Base-by-base conservation (phyloP, 92 coral and sea anemone species). In the Anthopleura xanthogrammica region DNA sequence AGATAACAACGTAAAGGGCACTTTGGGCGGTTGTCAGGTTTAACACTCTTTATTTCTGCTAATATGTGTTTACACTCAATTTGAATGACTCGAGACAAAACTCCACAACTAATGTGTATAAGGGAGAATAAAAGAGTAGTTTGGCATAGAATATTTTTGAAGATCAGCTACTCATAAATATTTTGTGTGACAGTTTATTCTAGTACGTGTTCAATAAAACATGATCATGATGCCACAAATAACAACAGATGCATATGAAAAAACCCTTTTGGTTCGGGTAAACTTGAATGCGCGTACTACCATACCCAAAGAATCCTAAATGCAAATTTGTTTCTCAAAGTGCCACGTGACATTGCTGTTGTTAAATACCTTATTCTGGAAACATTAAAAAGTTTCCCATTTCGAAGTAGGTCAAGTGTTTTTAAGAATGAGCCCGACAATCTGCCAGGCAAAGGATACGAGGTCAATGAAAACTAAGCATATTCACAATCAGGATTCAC, bases 161-260 rank as follows among this genome's bases (percentile, higher is more conserved):
- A 43, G 4, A 77, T 52, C 60, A 77, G 52, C 56, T 0, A 6
- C 9, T 70, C 75, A 81, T 81, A 2, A 81, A 81, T 81, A 81
- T 81, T 81, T 81, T 70, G 84, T 70, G 68, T 70, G 36, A 57
- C 42, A 22, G 50, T 50, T 81, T 54, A 54, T 54, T 54, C 16
- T 54, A 68, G 62, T 72, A 81, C 77, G 78, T 52, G 48, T 41
- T 81, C 84, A 66, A 81, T 81, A 81, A 81, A 81, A 81, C 41
- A 83, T 55, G 86, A 52, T 83, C 42, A 83, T 55, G 80, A 52
- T 74, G 57, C 86, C 80, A 68, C 79, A 83, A 75, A 83, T 73
- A 73, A 10, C 46, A 73, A 83, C 71, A 72, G 48, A 75, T 83
- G 86, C 43, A 22, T 36, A 58, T 75, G 79, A 56, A 77, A 83